Evolutionary conservation across 1,140 invertebrate genomes (phyloP), one percentile per base, ranked within the genome.

Genomic region (Episyrphus balteatus): DNA sequence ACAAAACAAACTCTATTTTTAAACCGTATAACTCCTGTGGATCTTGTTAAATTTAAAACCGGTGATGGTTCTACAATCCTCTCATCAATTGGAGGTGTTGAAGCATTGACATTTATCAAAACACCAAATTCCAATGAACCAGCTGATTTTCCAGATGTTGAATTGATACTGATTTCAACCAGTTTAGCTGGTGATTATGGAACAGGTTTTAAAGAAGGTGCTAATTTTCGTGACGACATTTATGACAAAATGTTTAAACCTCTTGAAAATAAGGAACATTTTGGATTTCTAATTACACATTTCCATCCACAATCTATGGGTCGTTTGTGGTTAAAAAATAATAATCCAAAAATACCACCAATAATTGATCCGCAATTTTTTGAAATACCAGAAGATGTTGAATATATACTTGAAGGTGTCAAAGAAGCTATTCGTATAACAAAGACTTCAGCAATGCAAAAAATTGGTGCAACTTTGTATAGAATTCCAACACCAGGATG

Each of bases 351-450:
- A 33, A 75, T 84, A 14, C 73, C 78, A 55, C 87, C 88, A 0
- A 72, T 78, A 36, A 75, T 93, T 21, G 77, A 88, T 55, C 81
- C 85, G 0, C 83, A 85, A 50, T 88, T 86, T 55, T 80, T 88
- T 44, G 65, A 69, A 0, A 72, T 78, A 39, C 63, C 72, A 2
- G 69, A 73, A 6, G 84, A 87, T 54, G 53, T 83, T 10, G 73
- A 79, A 33, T 79, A 81, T 2, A 61, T 84, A 42, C 59, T 88
- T 11, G 79, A 81, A 9, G 81, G 77, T 0, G 73, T 86, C 15
- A 79, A 81, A 61, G 73, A 79, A 50, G 72, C 78, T 2, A 71
- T 82, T 41, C 70, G 76, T 51, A 62, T 85, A 17, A 61, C 74
- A 0, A 61, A 74, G 40, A 81, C 78, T 12, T 68, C 73, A n/a